Conservation (phyloP, 1,140 invertebrate species). For the Reticulitermes speratus region DNA sequence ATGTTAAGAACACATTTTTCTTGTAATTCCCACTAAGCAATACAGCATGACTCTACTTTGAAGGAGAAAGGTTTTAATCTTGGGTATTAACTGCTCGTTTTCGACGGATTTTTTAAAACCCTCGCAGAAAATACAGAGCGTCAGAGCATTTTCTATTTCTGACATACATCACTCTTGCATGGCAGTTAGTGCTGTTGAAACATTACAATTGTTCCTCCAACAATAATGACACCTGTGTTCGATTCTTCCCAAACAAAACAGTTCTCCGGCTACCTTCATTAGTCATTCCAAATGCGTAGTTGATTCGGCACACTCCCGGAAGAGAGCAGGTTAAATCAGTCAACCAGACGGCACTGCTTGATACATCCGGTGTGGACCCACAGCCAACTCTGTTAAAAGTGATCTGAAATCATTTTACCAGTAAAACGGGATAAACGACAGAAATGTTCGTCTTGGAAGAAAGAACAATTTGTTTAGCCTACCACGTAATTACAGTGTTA, state of each 20-base stretch:
- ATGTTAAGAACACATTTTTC: too few relatives aligned
- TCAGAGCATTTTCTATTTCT: too few relatives aligned
- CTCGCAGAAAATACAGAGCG: too few relatives aligned
- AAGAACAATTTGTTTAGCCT: too few relatives aligned
- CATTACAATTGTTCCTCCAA: neutral
- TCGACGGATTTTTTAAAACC: too few relatives aligned
- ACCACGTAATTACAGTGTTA: too few relatives aligned
- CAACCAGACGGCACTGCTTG: conserved; percentile 3
- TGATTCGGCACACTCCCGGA: conserved; percentile 7
- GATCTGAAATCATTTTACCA: neutral
- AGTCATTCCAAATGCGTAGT: neutral
- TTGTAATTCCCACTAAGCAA: too few relatives aligned
- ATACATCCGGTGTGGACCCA: neutral
- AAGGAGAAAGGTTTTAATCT: too few relatives aligned
- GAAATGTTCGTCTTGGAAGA: too few relatives aligned
- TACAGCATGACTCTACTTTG: too few relatives aligned
- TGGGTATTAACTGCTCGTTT: too few relatives aligned
- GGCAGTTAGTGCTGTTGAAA: neutral
- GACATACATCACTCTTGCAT: neutral
- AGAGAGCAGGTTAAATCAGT: conserved; percentile 9
- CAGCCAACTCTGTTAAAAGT: neutral
- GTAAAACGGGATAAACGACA: neutral
- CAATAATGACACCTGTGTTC: neutral
- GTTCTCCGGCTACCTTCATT: neutral
- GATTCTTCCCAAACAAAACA: neutral